A percentile compares a stretch with the other conserved stretches of the same genome.
These are phyloP conservation scores for Gopherus evgoodei DNA, from an alignment of 2,113 vertebrate species.

Conservation along the genomic window DNA sequence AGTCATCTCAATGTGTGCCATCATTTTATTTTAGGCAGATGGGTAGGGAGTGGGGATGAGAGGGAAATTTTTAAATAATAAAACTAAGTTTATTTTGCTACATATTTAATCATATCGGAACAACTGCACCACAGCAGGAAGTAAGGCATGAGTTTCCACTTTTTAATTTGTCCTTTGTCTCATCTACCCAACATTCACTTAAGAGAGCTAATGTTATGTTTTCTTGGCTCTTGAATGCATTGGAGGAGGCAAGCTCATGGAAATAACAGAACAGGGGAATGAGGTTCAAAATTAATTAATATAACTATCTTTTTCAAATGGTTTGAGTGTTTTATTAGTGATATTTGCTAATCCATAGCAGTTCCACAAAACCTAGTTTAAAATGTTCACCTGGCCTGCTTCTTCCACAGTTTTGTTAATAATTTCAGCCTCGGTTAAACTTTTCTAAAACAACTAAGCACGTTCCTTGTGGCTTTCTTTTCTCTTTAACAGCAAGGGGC, in stretches of 20 bases:
- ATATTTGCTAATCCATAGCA: not conserved
- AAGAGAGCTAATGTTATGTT: not conserved
- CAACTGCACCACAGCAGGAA: not conserved
- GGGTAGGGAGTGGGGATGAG: not conserved
- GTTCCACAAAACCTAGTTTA: not conserved
- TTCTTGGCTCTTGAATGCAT: not conserved
- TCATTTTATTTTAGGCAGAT: not conserved
- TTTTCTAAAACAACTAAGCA: not conserved
- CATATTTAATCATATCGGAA: not conserved
- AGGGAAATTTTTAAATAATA: not conserved
- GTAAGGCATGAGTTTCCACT: not conserved
- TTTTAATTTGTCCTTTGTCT: not conserved
- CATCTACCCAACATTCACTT: not conserved
- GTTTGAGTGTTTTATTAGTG: not conserved
- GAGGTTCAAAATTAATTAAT: not conserved
- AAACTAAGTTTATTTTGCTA: not conserved
- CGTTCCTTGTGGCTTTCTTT: not conserved
- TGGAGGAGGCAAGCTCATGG: not conserved
- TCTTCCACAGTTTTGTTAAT: not conserved
- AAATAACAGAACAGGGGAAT: conserved; percentile 20
- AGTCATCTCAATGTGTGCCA: not conserved
- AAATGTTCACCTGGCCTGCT: not conserved
- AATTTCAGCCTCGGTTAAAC: not conserved
- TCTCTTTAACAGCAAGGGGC: not conserved
- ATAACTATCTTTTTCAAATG: not conserved